Evolutionary conservation across 1,140 invertebrate species (phyloP).

Genomic region (Lasioglossum baleicum): DNA sequence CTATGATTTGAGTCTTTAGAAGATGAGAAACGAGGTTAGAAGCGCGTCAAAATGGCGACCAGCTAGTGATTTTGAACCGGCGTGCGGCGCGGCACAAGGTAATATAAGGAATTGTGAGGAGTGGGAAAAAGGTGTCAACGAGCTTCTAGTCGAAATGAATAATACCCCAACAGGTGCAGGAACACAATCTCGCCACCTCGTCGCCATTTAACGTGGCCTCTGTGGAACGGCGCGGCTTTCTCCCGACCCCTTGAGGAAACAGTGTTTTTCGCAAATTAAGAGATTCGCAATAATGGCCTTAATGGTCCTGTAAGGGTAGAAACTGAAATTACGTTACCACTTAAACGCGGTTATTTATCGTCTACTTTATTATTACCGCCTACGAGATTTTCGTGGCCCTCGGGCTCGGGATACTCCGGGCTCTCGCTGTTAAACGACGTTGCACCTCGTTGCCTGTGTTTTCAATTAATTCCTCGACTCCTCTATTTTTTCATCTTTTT

Average conservation of each 20-base stretch:
- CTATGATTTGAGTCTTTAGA: too few species aligned
- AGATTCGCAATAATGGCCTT: slow-evolving; percentile 78
- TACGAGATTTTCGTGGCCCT: slow-evolving; percentile 51
- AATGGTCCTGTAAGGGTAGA: slow-evolving; percentile 70
- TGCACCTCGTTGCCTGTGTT: slow-evolving; percentile 46
- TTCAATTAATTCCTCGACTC: slow-evolving; percentile 56
- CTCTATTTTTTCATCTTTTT: not conserved
- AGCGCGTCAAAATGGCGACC: not conserved
- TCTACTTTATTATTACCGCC: slow-evolving; percentile 70
- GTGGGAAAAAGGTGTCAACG: slow-evolving; percentile 29
- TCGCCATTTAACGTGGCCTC: slow-evolving; percentile 43
- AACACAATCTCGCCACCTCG: slow-evolving; percentile 51
- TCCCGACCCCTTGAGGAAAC: slow-evolving; percentile 49
- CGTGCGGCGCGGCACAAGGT: not conserved
- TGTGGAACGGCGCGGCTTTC: slow-evolving; percentile 33
- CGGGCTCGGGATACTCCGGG: slow-evolving; percentile 31
- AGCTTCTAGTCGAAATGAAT: slow-evolving; percentile 53
- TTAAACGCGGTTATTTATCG: slow-evolving; percentile 76
- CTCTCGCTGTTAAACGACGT: slow-evolving; percentile 35
- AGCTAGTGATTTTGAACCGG: not conserved
- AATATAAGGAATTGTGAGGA: not conserved
- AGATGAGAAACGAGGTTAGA: not conserved
- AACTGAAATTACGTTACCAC: slow-evolving; percentile 76
- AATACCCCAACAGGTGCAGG: slow-evolving; percentile 59
- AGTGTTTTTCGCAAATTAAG: slow-evolving; percentile 78